These are phyloP conservation scores for Caenorhabditis afra DNA, from an alignment of 2,888 invertebrate genomes.

Conservation along the genomic window DNA sequence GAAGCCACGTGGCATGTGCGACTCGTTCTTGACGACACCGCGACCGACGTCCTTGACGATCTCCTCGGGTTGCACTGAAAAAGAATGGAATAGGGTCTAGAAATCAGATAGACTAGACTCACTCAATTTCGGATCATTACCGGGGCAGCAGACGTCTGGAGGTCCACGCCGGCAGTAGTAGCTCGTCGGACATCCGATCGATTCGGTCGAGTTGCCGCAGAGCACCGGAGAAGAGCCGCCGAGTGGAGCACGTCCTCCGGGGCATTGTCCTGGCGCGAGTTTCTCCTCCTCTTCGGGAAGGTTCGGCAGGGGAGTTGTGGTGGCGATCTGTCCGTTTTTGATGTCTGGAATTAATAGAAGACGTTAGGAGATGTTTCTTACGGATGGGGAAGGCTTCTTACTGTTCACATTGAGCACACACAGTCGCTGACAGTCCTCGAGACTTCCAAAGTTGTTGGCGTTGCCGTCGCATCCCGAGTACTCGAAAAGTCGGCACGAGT, in stretches of 20 bases:
- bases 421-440: conserved; percentile 74
- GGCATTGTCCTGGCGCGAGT: conserved; percentile 75
- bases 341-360: conserved; percentile 25
- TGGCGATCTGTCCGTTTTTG: conserved; percentile 46
- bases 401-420: conserved; percentile 68
- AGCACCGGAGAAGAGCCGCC: conserved; percentile 78
- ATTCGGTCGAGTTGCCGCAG: conserved; percentile 76
- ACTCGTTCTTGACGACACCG: conserved; percentile 58
- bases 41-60: conserved; percentile 51
- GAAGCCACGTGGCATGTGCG: conserved; percentile 66
- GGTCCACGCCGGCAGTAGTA: conserved; percentile 78
- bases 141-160: conserved; percentile 80
- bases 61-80: conserved; percentile 58
- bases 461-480: conserved; percentile 79
- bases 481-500: conserved; percentile 79
- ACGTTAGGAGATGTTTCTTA: no score
- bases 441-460: conserved; percentile 79
- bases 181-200: conserved; percentile 79
- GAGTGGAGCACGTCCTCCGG: conserved; percentile 72
- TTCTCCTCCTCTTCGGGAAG: conserved; percentile 56
- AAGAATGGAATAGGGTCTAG: not conserved
- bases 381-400: conserved; percentile 9
- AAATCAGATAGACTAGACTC: conserved; percentile 17
- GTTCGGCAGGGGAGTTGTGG: conserved; percentile 54
- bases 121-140: conserved; percentile 62